Evolutionary conservation across 2,888 invertebrate species (phyloP).

Genomic region (Macrophya alboannulata): DNA sequence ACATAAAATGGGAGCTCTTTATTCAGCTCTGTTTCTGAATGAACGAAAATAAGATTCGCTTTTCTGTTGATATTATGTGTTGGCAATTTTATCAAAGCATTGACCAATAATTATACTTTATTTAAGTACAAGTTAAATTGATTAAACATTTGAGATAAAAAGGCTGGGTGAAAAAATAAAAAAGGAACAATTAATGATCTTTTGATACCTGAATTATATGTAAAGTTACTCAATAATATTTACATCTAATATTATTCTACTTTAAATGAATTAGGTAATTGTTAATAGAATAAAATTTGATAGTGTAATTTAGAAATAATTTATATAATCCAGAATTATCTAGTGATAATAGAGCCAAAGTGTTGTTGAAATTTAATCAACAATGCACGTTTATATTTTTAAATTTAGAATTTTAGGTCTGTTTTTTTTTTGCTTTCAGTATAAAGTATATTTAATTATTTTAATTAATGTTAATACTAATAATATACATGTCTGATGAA

Average conservation of each 20-base stretch:
- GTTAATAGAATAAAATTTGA: background rate
- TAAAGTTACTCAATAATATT: background rate
- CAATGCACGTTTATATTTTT: constrained; percentile 2
- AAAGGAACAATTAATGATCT: background rate
- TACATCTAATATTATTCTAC: background rate
- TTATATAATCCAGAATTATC: too few relatives aligned
- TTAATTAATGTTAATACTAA: background rate
- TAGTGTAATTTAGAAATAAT: background rate
- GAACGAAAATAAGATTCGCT: constrained; percentile 67
- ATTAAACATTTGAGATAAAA: constrained; percentile 1
- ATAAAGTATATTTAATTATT: background rate
- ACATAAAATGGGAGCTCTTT: constrained; percentile 88
- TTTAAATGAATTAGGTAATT: background rate
- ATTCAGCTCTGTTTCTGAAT: constrained; percentile 78
- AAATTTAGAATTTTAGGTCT: background rate
- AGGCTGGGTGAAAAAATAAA: constrained; percentile 2
- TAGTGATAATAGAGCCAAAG: background rate
- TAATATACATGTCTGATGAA: constrained; percentile 1
- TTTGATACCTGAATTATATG: constrained; percentile 1
- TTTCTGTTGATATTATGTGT: background rate
- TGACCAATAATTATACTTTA: background rate
- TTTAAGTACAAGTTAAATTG: background rate
- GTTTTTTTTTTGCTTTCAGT: background rate
- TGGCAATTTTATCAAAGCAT: background rate
- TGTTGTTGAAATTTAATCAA: background rate